Evolutionary conservation across 2,888 invertebrate species (phyloP), one percentile per base, ranked within the genome.

Genomic region (Lordiphosa fenestrarum): DNA sequence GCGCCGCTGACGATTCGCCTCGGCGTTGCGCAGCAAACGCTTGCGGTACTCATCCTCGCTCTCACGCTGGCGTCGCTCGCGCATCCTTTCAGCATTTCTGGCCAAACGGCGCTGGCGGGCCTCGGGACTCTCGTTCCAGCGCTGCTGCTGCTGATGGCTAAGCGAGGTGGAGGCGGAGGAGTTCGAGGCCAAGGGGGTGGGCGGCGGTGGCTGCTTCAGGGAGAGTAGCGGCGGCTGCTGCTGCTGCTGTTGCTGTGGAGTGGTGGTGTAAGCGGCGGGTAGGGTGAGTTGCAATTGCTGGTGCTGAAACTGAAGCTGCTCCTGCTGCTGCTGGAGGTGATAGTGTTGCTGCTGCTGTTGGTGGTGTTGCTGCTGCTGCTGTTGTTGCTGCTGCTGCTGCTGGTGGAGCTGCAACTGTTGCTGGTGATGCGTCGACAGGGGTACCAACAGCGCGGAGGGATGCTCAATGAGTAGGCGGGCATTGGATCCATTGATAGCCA

Each of bases 91-190:
- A 66, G 89, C 89, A 87, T 90, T 90, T 62, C 90, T 87, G 49
- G 89, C 89, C 72, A 90, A 72, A 42, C 89, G 88, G 46, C 89
- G 86, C 41, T 86, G 87, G 53, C 90, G 76, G 33, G 90, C 90
- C 69, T 90, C 89, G 23, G 90, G 88, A 68, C 90, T 89, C 71
- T 90, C 89, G 83, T 89, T 89, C 89, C 89, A 89, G 42, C 89
- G 30, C 10, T 30, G 30, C 30, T 25, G 85, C 63, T 89, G 89
- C 56, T 88, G 86, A 73, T 63, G 63, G 7, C 57, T 65, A 9
- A 54, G 52, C 4, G 66, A 66, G 33, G 35, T 40, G 6, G 66
- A 60, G 6, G 66, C 66, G 6, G 65, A 69, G 37, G 75, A 70
- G 3, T 75, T 70, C 7, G 86, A 71, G 36, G 84, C 73, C 6